Evolutionary conservation across 2,888 invertebrate species (phyloP).

Genomic region (Platycheirus albimanus): DNA sequence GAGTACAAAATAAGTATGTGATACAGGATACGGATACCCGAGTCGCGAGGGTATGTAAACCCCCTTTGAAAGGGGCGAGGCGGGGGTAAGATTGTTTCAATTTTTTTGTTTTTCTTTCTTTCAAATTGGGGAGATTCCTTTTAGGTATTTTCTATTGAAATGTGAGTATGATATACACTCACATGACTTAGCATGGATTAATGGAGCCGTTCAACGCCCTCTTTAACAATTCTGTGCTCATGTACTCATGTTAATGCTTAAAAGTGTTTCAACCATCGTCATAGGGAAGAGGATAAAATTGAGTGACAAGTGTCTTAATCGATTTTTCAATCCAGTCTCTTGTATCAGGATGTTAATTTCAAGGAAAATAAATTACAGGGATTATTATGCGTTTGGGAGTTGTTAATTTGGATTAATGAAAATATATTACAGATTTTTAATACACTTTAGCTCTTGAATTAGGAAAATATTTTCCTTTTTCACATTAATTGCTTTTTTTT

Average conservation of each 20-base stretch:
- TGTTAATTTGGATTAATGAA: conserved; percentile 19
- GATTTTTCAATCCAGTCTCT: conserved; percentile 40
- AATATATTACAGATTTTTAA: neutral
- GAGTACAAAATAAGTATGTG: neutral
- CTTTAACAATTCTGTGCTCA: conserved; percentile 14
- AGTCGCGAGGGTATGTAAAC: neutral
- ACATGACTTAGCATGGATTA: conserved; percentile 42
- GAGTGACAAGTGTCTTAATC: conserved; percentile 50
- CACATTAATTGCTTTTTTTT: neutral
- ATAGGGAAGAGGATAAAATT: conserved; percentile 29
- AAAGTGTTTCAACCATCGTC: conserved; percentile 16
- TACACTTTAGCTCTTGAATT: too few species aligned
- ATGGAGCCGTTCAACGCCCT: conserved; percentile 21
- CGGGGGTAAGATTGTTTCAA: neutral
- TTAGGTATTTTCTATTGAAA: conserved; percentile 14
- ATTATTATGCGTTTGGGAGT: conserved; percentile 2
- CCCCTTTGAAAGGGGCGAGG: neutral
- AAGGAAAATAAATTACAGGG: conserved; percentile 18
- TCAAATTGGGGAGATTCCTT: too few species aligned
- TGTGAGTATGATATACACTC: conserved; percentile 22
- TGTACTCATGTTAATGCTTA: conserved; percentile 23
- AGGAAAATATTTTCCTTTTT: neutral
- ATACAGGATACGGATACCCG: too few species aligned
- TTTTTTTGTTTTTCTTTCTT: neutral
- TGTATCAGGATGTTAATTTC: neutral